phyloP scores from a whole-genome alignment of 2,797 vertebrate genomes.

The Poeciliopsis presidionis region DNA sequence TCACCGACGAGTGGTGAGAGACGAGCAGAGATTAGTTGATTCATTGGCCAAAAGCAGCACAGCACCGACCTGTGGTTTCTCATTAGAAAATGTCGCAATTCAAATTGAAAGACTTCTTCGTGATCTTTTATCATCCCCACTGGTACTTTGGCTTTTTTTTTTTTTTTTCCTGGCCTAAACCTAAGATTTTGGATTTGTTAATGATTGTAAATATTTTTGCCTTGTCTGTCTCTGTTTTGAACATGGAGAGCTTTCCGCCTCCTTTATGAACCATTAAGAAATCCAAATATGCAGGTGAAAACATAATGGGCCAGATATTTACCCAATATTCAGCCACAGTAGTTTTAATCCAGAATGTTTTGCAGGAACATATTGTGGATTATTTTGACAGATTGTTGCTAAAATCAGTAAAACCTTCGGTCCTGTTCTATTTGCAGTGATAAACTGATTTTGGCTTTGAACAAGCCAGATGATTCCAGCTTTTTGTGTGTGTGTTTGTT shows the following conservation, averaged over 20 bases:
- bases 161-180: not conserved
- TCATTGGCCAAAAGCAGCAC: not conserved
- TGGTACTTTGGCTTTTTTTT: not conserved
- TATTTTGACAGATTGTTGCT: not conserved
- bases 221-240: not conserved
- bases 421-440: not conserved
- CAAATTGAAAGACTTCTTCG: not conserved
- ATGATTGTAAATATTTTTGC: not conserved
- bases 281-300: not conserved
- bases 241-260: not conserved
- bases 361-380: not conserved
- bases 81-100: no score
- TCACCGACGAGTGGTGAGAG: constrained; percentile 97
- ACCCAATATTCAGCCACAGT: not conserved
- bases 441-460: not conserved
- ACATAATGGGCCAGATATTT: not conserved
- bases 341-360: not conserved
- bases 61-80: not conserved
- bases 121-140: not conserved
- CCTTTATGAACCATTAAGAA: not conserved
- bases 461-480: not conserved
- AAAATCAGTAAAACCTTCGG: not conserved
- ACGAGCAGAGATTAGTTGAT: not conserved
- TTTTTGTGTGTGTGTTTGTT: not conserved
- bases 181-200: not conserved